Base-by-base conservation (phyloP, 2,888 invertebrate genomes). In the Nomada lathburiana region DNA sequence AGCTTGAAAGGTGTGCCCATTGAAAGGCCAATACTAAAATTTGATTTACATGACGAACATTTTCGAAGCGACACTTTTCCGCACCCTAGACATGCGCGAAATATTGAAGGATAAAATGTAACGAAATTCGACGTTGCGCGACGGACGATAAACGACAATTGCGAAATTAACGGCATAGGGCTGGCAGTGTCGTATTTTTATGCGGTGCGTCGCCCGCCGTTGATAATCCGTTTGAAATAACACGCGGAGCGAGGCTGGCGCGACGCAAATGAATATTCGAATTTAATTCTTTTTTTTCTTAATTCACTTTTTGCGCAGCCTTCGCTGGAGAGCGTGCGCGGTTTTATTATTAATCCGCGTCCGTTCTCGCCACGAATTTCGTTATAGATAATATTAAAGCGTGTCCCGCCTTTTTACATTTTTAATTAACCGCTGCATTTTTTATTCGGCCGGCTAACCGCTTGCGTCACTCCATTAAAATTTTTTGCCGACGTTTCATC, bases 331-430 rank as follows among this genome's bases (percentile, higher is more conserved):
- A 47, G 44, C 52, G 57, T 42, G n/a, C 26, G 67, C 62, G 47
- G 60, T 71, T 86, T 79, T 71, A 86, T 86, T 83, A 80, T 84
- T 86, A 86, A 86, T 86, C 77, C 76, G 26, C 62, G 65, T n/a
- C 16, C 57, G 74, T 57, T 76, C 50, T 53, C 59, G 23, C 55
- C 68, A 16, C 60, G 76, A 73, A 80, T 88, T 83, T 83, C 75
- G 80, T 88, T 80, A 74, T 78, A 69, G 76, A 70, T 63, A 55
- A 83, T 88, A 82, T 76, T 78, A 71, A 69, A 71, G 73, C 50
- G 59, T 52, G 60, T 16, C n/a, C 20, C 44, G 36, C 47, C 57
- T 59, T 80, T 75, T 55, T 64, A 68, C 67, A 85, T 87, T 87
- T 87, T 85, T 85, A 75, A 71, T 71, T 82, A 87, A 85, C 77